Conservation (phyloP, 2,888 invertebrate species). For the Toxonevra muliebris region DNA sequence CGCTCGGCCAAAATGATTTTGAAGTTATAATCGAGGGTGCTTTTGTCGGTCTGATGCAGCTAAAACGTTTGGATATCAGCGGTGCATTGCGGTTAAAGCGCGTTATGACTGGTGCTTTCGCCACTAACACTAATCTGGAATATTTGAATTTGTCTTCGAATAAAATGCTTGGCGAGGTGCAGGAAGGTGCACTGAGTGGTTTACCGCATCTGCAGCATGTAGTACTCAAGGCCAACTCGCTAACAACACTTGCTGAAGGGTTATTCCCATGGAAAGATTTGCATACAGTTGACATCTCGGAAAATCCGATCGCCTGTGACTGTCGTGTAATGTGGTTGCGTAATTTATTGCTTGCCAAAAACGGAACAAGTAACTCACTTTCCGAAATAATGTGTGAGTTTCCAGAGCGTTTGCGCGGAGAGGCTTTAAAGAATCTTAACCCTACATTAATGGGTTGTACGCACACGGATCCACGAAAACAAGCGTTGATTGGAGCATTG, state of each 20-base stretch:
- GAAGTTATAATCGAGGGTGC: slow-evolving; percentile 75
- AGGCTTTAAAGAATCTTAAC: slow-evolving; percentile 73
- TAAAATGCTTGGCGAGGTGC: slow-evolving; percentile 77
- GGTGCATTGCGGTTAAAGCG: slow-evolving; percentile 79
- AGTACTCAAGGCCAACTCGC: slow-evolving; percentile 80
- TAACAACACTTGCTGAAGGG: slow-evolving; percentile 78
- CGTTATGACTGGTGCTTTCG: slow-evolving; percentile 81
- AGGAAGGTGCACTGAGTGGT: slow-evolving; percentile 84
- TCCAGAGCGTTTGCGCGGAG: slow-evolving; percentile 79
- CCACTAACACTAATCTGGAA: slow-evolving; percentile 84
- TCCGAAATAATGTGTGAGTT: slow-evolving; percentile 74
- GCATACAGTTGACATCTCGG: slow-evolving; percentile 78
- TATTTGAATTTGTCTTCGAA: slow-evolving; percentile 80
- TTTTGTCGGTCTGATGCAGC: slow-evolving; percentile 80
- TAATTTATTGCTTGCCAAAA: slow-evolving; percentile 69
- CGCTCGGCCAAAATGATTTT: slow-evolving; percentile 86
- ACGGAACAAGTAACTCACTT: slow-evolving; percentile 59
- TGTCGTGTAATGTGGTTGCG: slow-evolving; percentile 84
- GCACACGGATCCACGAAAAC: slow-evolving; percentile 81
- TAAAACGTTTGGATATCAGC: slow-evolving; percentile 80
- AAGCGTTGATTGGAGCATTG: slow-evolving; percentile 81
- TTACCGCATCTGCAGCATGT: slow-evolving; percentile 82
- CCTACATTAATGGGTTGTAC: slow-evolving; percentile 85
- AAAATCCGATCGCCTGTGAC: slow-evolving; percentile 84
- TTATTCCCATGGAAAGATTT: slow-evolving; percentile 83